These are phyloP conservation scores for Campylomormyrus tamandua DNA, from an alignment of 2,113 vertebrate species.

Conservation along the genomic window DNA sequence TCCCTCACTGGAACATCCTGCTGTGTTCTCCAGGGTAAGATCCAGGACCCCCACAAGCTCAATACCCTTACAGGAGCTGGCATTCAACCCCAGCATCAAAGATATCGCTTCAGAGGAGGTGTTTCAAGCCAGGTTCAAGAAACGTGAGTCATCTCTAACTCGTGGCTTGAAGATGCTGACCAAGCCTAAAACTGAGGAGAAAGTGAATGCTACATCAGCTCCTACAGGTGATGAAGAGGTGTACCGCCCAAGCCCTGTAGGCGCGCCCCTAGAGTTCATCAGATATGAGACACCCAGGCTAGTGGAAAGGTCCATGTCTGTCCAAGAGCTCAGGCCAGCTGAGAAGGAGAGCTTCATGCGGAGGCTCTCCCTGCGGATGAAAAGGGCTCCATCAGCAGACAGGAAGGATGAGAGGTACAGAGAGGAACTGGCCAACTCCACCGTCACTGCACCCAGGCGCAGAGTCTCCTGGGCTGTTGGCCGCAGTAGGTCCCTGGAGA, in stretches of 20 bases:
- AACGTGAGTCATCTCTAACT: conserved; percentile 77
- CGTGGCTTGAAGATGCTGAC: conserved; percentile 78
- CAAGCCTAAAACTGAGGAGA: conserved; percentile 78
- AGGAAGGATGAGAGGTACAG: conserved; percentile 52
- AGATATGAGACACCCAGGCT: conserved; percentile 50
- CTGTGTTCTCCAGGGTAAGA: conserved; percentile 64
- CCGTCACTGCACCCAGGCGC: conserved; percentile 50
- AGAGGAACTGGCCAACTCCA: conserved; percentile 44
- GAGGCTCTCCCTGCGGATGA: conserved; percentile 80
- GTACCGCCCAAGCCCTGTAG: conserved; percentile 79
- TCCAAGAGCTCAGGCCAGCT: conserved; percentile 81
- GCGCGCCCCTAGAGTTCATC: conserved; percentile 78
- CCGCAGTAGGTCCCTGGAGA: conserved; percentile 64
- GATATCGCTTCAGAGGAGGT: conserved; percentile 87
- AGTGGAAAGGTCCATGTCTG: conserved; percentile 79
- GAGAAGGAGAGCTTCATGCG: conserved; percentile 83
- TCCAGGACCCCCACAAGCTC: conserved; percentile 38
- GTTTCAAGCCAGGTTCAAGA: conserved; percentile 91
- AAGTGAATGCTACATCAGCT: conserved; percentile 41
- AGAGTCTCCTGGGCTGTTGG: conserved; percentile 73
- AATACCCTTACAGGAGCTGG: conserved; percentile 41
- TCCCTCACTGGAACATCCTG: conserved; percentile 58
- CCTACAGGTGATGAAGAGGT: conserved; percentile 68
- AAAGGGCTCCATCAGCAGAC: conserved; percentile 70
- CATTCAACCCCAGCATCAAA: conserved; percentile 53